Base-by-base conservation (phyloP, 2,888 invertebrate genomes). In the Hetaerina titia region DNA sequence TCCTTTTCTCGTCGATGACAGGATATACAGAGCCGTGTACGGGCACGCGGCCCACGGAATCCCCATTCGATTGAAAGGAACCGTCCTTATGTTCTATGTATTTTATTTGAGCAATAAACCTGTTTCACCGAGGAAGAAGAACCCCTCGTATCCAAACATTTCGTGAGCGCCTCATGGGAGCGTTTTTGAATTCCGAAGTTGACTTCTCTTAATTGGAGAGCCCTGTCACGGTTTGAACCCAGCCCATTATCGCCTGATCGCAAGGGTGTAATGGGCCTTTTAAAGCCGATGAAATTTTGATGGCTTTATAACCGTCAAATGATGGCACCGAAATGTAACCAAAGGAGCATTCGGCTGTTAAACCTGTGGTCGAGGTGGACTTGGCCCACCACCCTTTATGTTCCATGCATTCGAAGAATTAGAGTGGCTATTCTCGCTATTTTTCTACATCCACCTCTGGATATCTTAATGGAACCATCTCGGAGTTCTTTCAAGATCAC, bases 161-260 rank as follows among this genome's bases (percentile, higher is more conserved):
- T 22, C 81, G 31, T 81, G 81, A 81, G 31, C 81, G 81, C 81
- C 15, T 81, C 81, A 22, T 81, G 81, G 15, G 31, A 31, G 31
- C 31, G 25, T 13, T 69, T 92, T 92, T 69, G 69, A 92, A 92
- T 31, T 64, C 56, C 22, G 64, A 57, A 31, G 63, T 63, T 90
- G 19, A 22, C 15, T 13, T n/a, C 69, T 45, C 64, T 69, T 92
- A 92, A 92, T 92, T 92, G 92, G 92, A 92, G 69, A 92, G 69
- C 92, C 69, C 92, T 92, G 92, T 92, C 69, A 56, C 56, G n/a
- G 56, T 92, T 92, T 74, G 56, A 56, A 69, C 2, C 56, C 31
- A 9, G 81, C 69, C 69, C 69, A 63, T 45, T 92, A 92, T 92
- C 92, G 64, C 92, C 92, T 69, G n/a, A 64, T 69, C 31, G 69